Evolutionary conservation across 1,140 invertebrate species (phyloP).

Genomic region (Trinorchestia longiramus): DNA sequence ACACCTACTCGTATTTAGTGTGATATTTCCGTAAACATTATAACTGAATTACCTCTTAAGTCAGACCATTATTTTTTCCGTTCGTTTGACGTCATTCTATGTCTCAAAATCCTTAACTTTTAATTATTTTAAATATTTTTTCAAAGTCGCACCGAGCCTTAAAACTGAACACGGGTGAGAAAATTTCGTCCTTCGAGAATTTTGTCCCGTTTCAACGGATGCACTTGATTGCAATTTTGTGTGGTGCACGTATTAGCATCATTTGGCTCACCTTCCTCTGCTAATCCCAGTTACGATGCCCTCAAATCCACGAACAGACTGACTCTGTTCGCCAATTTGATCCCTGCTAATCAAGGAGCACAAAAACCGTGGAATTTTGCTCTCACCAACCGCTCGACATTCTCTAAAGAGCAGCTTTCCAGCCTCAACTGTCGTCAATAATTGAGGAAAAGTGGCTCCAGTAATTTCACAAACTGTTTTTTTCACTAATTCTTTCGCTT

Average conservation of each 20-base stretch:
- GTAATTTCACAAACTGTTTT: background rate
- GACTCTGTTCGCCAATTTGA: background rate
- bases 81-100: no score
- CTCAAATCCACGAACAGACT: conserved; percentile 64
- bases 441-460: background rate
- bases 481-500: background rate
- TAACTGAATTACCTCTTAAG: no score
- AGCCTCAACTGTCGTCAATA: background rate
- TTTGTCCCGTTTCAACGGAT: no score
- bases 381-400: background rate
- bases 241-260: background rate
- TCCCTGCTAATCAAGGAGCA: conserved; percentile 40
- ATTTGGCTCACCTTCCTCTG: conserved; percentile 50
- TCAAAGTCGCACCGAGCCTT: no score
- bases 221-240: background rate
- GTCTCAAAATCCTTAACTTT: no score
- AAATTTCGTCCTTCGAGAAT: no score
- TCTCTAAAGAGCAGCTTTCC: background rate
- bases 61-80: no score
- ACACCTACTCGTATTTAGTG: no score
- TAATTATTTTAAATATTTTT: no score
- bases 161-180: no score
- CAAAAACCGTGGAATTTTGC: background rate
- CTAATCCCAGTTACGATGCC: conserved; percentile 61
- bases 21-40: no score